Evolutionary conservation across 2,888 invertebrate species (phyloP).

Genomic region (Cerastis leucographa): DNA sequence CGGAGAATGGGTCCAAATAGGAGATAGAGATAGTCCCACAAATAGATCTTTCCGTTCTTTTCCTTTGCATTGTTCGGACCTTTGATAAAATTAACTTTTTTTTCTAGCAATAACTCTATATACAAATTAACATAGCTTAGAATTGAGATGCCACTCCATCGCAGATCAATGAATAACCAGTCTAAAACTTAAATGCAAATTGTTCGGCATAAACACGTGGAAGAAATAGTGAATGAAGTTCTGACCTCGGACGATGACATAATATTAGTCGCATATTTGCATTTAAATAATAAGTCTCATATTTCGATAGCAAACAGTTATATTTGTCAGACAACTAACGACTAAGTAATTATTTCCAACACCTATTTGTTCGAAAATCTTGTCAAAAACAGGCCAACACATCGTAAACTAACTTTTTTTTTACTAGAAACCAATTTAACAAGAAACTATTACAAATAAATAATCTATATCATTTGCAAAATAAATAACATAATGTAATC

Average conservation of each 20-base stretch:
- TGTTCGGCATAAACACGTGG: neutral
- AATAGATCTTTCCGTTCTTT: too few relatives aligned
- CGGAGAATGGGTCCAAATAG: neutral
- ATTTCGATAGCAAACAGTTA: slow-evolving; percentile 20
- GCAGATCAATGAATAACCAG: neutral
- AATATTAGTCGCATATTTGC: slow-evolving; percentile 5
- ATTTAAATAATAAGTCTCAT: slow-evolving; percentile 23
- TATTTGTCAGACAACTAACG: slow-evolving; percentile 17
- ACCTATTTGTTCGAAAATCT: slow-evolving; percentile 27
- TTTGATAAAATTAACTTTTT: too few relatives aligned
- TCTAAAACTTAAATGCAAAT: neutral
- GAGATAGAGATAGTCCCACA: too few relatives aligned
- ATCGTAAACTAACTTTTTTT: slow-evolving; percentile 41
- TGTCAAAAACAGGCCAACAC: slow-evolving; percentile 33
- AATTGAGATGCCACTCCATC: neutral
- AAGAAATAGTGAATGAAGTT: slow-evolving; percentile 31
- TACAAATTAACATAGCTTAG: neutral
- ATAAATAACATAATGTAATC: slow-evolving; percentile 47
- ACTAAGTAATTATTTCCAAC: slow-evolving; percentile 33
- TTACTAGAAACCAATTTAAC: slow-evolving; percentile 25
- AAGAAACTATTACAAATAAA: slow-evolving; percentile 34
- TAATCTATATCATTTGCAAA: slow-evolving; percentile 46
- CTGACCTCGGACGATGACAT: neutral
- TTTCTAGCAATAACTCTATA: too few relatives aligned
- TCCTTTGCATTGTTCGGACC: too few relatives aligned